Percentiles rank a stretch among this genome's conserved stretches.
These are phyloP conservation scores for Calliphora vicina DNA, from an alignment of 1,140 invertebrate species.

Conservation along the genomic window DNA sequence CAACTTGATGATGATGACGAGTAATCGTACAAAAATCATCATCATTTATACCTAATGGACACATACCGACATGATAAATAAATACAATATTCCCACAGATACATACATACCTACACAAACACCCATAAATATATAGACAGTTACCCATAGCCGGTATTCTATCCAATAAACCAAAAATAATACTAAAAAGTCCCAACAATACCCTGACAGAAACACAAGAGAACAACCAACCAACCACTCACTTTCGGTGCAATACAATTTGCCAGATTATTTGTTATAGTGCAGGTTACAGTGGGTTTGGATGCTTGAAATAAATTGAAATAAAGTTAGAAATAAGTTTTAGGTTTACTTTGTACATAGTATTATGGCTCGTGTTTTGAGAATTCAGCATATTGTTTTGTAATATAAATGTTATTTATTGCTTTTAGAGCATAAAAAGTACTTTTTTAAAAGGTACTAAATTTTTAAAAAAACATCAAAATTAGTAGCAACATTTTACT, in stretches of 20 bases:
- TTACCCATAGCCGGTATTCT: not conserved
- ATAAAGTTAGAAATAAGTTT: no score
- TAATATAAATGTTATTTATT: no score
- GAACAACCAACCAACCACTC: not conserved
- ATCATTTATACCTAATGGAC: not conserved
- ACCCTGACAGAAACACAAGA: not conserved
- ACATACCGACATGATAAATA: not conserved
- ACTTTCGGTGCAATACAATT: not conserved
- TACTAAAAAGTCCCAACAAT: not conserved
- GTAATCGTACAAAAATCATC: not conserved
- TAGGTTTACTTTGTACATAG: no score
- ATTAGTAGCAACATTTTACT: no score
- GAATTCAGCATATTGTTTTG: no score
- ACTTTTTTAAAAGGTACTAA: no score
- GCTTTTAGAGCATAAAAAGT: no score
- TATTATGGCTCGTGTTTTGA: no score
- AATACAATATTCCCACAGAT: not conserved
- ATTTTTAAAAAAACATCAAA: no score
- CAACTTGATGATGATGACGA: not conserved
- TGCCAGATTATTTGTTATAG: not conserved
- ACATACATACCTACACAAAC: not conserved
- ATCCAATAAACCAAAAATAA: constrained; percentile 6
- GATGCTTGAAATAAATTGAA: no score
- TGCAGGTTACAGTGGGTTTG: not conserved
- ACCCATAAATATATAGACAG: not conserved